Percentiles rank a stretch among this genome's conserved stretches.
Conservation (phyloP, 1,140 invertebrate species). For the Ceratina calcarata region DNA sequence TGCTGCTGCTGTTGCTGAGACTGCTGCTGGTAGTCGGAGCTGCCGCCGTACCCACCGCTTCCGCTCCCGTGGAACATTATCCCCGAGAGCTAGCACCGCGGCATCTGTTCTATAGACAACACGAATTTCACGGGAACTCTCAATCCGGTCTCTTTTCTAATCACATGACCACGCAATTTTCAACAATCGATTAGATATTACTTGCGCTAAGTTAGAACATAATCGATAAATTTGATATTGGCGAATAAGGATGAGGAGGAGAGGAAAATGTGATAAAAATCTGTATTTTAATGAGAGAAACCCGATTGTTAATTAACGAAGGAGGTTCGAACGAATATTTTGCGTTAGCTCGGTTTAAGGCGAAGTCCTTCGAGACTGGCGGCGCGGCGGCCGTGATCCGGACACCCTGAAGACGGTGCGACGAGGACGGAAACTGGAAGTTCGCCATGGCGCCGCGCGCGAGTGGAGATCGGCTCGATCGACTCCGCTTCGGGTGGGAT, state of each 20-base stretch:
- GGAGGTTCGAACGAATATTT: no score
- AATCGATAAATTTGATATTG: no score
- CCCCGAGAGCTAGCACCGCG: conserved; percentile 68
- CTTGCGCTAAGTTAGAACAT: no score
- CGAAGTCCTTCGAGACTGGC: not conserved
- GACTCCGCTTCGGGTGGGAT: not conserved
- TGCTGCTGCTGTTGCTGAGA: conserved; percentile 74
- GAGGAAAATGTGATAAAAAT: not conserved
- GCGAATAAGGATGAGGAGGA: no score
- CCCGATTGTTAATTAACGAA: no score
- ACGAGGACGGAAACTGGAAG: not conserved
- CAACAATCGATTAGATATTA: no score
- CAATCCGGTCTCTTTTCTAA: no score
- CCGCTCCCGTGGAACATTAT: conserved; percentile 80
- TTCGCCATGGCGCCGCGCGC: conserved; percentile 7
- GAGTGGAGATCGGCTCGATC: not conserved
- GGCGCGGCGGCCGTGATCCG: not conserved
- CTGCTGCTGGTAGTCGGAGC: conserved; percentile 77
- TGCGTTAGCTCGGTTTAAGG: no score
- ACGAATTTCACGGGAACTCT: not conserved
- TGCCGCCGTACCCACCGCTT: conserved; percentile 77
- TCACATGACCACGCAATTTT: no score
- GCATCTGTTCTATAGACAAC: conserved; percentile 46
- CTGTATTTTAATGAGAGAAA: no score
- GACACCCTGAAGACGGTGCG: not conserved